Evolutionary conservation across 2,888 invertebrate genomes (phyloP), one percentile per base, ranked within the genome.

Genomic region (Julus scanicus): DNA sequence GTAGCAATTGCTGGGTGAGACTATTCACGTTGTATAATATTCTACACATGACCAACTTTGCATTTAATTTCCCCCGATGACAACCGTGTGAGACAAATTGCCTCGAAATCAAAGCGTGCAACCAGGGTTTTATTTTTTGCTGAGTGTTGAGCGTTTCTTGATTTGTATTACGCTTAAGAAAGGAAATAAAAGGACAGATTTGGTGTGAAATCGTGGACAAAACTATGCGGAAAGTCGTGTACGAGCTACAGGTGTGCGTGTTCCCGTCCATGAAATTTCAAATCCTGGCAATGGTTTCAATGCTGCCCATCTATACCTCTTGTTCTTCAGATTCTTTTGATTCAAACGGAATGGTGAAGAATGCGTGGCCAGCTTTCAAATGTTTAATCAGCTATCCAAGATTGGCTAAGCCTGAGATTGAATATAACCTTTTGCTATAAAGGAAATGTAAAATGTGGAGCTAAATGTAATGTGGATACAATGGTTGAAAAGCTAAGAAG

Each of bases 61-160:
- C 63, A 57, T 86, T 86, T 86, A 86, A 86, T 86, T 86, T 17
- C 48, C 29, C 86, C 40, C 29, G 63, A 63, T 86, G 86, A 86
- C 63, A 86, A 86, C 57, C 86, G 86, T 86, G 86, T 86, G 86
- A 86, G 53, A 57, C 63, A 86, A 86, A 86, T 86, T 57, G 86
- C 57, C 15, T 63, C 40, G 86, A 53, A 86, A 57, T 63, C 86
- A 57, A 53, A 86, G 53, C 86, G 48, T 53, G 39, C 86, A 57
- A 53, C 57, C n/a, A 53, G 57, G 17, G 37, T 86, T 86, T 29
- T 29, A 29, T 29, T 86, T 86, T 86, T 49, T 49, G 39, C 57
- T 80, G 80, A 37, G 80, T 80, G 80, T 80, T 80, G 80, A 80
- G 80, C 80, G 80, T 80, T 80, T 80, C 80, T 80, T 80, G 80